Percentiles rank a stretch among this genome's conserved stretches.
These are phyloP conservation scores for Pagrus major DNA, from an alignment of 2,113 vertebrate genomes.

Conservation along the genomic window DNA sequence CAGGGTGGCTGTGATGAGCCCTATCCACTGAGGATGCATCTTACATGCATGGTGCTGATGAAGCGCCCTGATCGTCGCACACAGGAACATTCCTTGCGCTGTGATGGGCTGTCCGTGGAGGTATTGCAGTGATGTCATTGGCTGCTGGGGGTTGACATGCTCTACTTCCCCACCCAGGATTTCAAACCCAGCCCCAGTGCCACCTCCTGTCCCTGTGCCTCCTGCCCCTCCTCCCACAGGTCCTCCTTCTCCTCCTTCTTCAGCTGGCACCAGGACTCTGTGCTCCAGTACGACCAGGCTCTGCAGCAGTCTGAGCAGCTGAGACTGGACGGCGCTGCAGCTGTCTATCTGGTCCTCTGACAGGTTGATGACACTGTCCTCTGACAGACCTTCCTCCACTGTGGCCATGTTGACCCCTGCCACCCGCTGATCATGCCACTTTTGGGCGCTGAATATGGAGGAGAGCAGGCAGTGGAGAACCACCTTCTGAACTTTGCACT, in stretches of 20 bases:
- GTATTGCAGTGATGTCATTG: conserved; percentile 96
- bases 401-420: conserved; percentile 88
- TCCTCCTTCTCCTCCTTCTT: conserved; percentile 86
- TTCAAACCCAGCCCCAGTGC: conserved; percentile 88
- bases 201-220: conserved; percentile 78
- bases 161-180: conserved; percentile 92
- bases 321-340: conserved; percentile 95
- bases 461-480: conserved; percentile 96
- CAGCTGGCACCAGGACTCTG: conserved; percentile 90
- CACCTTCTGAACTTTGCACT: conserved; percentile 99
- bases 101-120: conserved; percentile 97
- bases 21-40: conserved; percentile 99
- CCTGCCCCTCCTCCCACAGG: conserved; percentile 78
- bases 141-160: conserved; percentile 95
- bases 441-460: conserved; percentile 96
- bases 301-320: conserved; percentile 93
- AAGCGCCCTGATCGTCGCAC: conserved; percentile 94
- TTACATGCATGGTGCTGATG: conserved; percentile 97
- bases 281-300: conserved; percentile 95
- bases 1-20: conserved; percentile 94
- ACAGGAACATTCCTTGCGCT: conserved; percentile 98
- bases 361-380: conserved; percentile 97
- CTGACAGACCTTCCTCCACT: conserved; percentile 96
- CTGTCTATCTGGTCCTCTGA: conserved; percentile 96
- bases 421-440: conserved; percentile 92